A percentile compares a stretch with the other conserved stretches of the same genome.
These are phyloP conservation scores for Crepidodera aurea DNA, from an alignment of 2,888 invertebrate genomes.

Conservation along the genomic window DNA sequence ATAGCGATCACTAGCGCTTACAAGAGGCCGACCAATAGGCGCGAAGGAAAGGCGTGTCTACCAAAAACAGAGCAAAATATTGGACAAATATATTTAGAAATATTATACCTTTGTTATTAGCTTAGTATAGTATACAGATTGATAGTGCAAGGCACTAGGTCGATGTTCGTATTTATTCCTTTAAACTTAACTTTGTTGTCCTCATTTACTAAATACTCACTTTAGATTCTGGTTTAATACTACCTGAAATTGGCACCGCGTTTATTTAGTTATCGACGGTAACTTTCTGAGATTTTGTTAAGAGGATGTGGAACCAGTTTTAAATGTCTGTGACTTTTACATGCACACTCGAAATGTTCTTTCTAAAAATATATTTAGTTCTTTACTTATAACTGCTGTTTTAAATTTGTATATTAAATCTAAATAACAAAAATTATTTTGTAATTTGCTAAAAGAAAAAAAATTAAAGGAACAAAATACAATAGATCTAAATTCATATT, in stretches of 20 bases:
- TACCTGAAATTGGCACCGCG: conserved; percentile 25
- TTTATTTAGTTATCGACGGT: conserved; percentile 20
- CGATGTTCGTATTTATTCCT: conserved; percentile 13
- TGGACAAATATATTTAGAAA: conserved; percentile 55
- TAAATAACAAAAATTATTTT: too few species aligned
- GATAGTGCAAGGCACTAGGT: conserved; percentile 42
- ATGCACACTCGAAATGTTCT: conserved; percentile 2
- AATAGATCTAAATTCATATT: too few species aligned
- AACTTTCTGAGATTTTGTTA: conserved; percentile 26
- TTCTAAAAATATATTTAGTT: neutral
- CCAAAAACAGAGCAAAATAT: conserved; percentile 57
- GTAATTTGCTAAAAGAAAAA: too few species aligned
- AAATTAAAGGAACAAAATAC: too few species aligned
- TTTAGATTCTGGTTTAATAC: conserved; percentile 16
- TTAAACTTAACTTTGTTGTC: conserved; percentile 1
- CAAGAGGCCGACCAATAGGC: conserved; percentile 51
- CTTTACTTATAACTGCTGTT: neutral
- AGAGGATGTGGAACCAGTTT: conserved; percentile 24
- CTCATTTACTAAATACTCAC: conserved; percentile 1
- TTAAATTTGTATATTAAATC: too few species aligned
- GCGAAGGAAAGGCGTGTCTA: conserved; percentile 54
- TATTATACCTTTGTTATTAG: conserved; percentile 50
- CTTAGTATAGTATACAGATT: conserved; percentile 43
- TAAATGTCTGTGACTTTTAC: conserved; percentile 16
- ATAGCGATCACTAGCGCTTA: conserved; percentile 45